Conservation (phyloP, 2,797 vertebrate species). For the Gallinago nigripennis region DNA sequence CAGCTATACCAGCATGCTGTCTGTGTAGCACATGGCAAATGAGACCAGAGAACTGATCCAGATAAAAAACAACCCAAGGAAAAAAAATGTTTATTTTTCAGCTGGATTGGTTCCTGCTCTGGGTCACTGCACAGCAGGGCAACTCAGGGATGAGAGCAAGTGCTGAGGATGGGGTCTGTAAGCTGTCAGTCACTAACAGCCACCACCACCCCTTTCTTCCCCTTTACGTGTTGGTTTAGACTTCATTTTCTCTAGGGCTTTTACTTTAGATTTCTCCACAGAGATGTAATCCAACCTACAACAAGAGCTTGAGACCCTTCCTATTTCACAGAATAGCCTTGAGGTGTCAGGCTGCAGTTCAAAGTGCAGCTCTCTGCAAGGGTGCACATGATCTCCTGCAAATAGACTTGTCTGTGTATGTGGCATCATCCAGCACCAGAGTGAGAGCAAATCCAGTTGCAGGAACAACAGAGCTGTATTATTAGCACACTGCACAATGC, state of each 20-base stretch:
- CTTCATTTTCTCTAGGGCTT: neutral
- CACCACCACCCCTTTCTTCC: neutral
- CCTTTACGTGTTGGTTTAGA: neutral
- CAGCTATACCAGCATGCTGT: neutral
- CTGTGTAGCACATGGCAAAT: neutral
- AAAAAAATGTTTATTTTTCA: constrained; percentile 28
- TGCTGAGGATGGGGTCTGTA: neutral
- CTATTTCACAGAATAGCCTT: neutral
- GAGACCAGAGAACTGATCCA: neutral
- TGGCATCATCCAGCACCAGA: neutral
- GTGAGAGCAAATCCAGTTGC: neutral
- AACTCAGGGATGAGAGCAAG: neutral
- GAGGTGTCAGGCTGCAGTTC: neutral
- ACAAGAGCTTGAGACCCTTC: neutral
- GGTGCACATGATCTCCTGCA: neutral
- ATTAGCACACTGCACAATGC: neutral
- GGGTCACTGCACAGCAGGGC: constrained; percentile 36
- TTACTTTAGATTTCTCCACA: neutral
- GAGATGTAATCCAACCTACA: neutral
- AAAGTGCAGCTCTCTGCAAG: neutral
- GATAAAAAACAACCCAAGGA: neutral
- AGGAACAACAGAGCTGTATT: neutral
- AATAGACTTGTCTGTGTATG: neutral
- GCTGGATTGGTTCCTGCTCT: constrained; percentile 2
- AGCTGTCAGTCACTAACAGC: neutral